phyloP scores from a whole-genome alignment of 2,888 invertebrate species.

The Drosophila affinis region DNA sequence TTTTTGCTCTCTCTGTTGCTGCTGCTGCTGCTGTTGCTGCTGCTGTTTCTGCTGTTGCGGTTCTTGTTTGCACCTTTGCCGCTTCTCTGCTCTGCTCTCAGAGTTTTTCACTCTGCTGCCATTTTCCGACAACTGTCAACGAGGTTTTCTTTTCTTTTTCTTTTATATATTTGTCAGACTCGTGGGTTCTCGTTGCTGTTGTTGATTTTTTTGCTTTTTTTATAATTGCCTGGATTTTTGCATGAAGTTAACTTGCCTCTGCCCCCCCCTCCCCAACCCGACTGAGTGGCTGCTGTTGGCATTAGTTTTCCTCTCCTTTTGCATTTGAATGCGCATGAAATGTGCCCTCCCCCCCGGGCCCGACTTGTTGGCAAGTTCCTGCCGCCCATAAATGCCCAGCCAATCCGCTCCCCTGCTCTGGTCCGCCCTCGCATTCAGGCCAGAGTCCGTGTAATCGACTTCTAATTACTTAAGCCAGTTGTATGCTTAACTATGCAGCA shows the following conservation, averaged over 20 bases:
- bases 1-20: conserved; percentile 30
- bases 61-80: conserved; percentile 43
- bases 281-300: conserved; percentile 21
- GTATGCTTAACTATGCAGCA: conserved; percentile 50
- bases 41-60: conserved; percentile 41
- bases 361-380: conserved; percentile 62
- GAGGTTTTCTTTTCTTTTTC: conserved; percentile 41
- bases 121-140: conserved; percentile 60
- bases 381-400: conserved; percentile 24
- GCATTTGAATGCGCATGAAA: conserved; percentile 72
- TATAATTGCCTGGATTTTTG: conserved; percentile 71
- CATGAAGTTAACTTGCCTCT: conserved; percentile 59
- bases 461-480: conserved; percentile 74
- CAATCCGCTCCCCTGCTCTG: not conserved
- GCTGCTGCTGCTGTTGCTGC: not conserved
- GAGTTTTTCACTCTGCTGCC: conserved; percentile 28
- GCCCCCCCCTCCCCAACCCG: not conserved
- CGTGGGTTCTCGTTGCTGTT: conserved; percentile 7
- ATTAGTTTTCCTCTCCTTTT: conserved; percentile 58
- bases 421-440: conserved; percentile 6
- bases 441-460: conserved; percentile 64
- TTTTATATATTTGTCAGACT: conserved; percentile 21
- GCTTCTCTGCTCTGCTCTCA: not conserved
- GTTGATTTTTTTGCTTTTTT: conserved; percentile 39
- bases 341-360: conserved; percentile 33